Percentiles rank a stretch among this genome's conserved stretches.
Evolutionary conservation across 2,888 invertebrate species (phyloP).

Genomic region (Drosophila prostipennis): DNA sequence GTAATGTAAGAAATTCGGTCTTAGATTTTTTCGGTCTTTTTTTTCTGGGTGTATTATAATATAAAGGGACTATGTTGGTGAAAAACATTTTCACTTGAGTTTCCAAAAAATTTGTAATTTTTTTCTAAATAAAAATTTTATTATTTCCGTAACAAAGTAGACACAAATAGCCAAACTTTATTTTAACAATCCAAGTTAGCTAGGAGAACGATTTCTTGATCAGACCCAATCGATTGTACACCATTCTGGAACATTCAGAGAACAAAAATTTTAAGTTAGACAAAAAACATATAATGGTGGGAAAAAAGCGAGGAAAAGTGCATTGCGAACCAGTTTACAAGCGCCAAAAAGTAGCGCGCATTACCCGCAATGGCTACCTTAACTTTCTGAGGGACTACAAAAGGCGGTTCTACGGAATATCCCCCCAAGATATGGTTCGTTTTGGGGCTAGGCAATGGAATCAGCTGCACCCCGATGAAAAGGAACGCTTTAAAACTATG

Average conservation of each 20-base stretch:
- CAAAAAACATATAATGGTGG: neutral
- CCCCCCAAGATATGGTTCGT: neutral
- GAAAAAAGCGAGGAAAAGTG: neutral
- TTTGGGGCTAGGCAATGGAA: conserved; percentile 1
- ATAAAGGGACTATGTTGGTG: no score
- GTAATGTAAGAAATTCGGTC: no score
- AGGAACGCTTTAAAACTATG: neutral
- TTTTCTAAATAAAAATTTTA: no score
- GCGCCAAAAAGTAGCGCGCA: neutral
- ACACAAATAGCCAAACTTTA: no score
- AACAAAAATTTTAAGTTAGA: neutral
- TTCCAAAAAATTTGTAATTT: no score
- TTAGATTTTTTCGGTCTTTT: no score
- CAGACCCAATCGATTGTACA: no score
- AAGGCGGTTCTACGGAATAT: neutral
- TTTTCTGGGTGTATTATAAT: no score
- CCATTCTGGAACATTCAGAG: neutral
- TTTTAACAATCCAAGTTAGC: no score
- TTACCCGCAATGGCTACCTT: neutral
- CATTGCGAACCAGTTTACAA: neutral
- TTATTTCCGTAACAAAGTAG: neutral
- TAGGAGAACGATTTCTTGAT: no score
- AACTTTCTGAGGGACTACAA: neutral
- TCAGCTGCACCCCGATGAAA: neutral
- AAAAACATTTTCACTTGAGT: no score